Evolutionary conservation across 2,113 vertebrate genomes (phyloP).

Genomic region (Rhynchomys soricoides): DNA sequence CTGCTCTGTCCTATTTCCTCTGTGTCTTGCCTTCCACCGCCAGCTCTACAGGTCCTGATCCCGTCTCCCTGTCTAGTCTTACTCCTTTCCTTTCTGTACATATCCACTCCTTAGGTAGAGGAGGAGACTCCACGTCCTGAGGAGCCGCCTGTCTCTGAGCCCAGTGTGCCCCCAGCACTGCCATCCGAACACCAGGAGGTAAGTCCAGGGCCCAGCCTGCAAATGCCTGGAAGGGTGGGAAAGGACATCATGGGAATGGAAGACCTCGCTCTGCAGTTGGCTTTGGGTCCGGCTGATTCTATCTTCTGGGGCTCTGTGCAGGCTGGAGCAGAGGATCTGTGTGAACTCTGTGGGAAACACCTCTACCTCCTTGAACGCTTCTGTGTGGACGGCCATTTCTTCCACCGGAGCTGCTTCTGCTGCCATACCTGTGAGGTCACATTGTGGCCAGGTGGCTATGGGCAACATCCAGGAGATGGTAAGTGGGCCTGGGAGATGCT

Average conservation of each 20-base stretch:
- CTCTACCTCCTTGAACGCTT: constrained; percentile 94
- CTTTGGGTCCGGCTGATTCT: not conserved
- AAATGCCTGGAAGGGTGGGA: not conserved
- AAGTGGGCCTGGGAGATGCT: constrained; percentile 48
- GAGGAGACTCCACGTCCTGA: constrained; percentile 16
- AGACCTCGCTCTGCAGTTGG: not conserved
- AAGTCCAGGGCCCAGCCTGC: not conserved
- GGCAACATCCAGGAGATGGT: constrained; percentile 89
- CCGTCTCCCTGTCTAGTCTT: not conserved
- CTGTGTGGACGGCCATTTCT: constrained; percentile 93
- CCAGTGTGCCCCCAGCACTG: not conserved
- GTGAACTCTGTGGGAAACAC: constrained; percentile 90
- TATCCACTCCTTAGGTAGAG: constrained; percentile 51
- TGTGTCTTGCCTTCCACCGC: too few species aligned
- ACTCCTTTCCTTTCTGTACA: not conserved
- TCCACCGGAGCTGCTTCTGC: constrained; percentile 95
- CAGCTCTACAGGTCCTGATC: not conserved
- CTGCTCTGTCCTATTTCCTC: not conserved
- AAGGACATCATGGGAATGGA: not conserved
- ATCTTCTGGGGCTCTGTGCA: not conserved
- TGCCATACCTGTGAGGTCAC: constrained; percentile 90
- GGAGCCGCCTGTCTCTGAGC: not conserved
- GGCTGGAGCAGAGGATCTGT: constrained; percentile 86
- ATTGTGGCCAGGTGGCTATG: constrained; percentile 90
- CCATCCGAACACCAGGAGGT: constrained; percentile 49